Conservation (phyloP, 2,113 vertebrate genomes). For the Seriola aureovittata region DNA sequence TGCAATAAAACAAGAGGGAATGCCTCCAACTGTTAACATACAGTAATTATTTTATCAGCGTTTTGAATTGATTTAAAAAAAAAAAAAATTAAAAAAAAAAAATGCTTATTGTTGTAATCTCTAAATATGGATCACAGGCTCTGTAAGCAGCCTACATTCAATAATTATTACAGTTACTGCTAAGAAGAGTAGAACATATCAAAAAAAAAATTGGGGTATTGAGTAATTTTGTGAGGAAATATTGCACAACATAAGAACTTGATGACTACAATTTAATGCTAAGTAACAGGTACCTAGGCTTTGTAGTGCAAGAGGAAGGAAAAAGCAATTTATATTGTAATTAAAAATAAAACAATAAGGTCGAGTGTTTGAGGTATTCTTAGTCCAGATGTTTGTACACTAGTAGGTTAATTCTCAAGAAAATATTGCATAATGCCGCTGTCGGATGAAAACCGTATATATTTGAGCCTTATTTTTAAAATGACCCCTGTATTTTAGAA, state of each 20-base stretch:
- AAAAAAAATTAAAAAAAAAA: background rate
- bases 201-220: slow-evolving; percentile 66
- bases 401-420: slow-evolving; percentile 71
- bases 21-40: slow-evolving; percentile 70
- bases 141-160: slow-evolving; percentile 60
- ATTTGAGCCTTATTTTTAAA: slow-evolving; percentile 40
- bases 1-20: slow-evolving; percentile 80
- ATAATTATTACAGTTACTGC: slow-evolving; percentile 71
- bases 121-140: slow-evolving; percentile 68
- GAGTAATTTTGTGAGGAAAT: slow-evolving; percentile 72
- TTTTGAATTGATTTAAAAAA: slow-evolving; percentile 67
- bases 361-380: slow-evolving; percentile 77
- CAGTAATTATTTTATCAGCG: slow-evolving; percentile 72
- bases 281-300: slow-evolving; percentile 83
- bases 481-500: slow-evolving; percentile 33
- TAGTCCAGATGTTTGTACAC: slow-evolving; percentile 78
- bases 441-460: slow-evolving; percentile 63
- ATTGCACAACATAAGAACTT: slow-evolving; percentile 74
- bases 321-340: slow-evolving; percentile 73
- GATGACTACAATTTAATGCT: slow-evolving; percentile 74
- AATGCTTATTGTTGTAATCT: slow-evolving; percentile 61
- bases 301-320: slow-evolving; percentile 68
- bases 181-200: slow-evolving; percentile 76
- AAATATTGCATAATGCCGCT: slow-evolving; percentile 61
- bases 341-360: slow-evolving; percentile 70